Percentiles rank a stretch among this genome's conserved stretches.
Conservation (phyloP, 2,888 invertebrate species). For the Stegophylla sp. region DNA sequence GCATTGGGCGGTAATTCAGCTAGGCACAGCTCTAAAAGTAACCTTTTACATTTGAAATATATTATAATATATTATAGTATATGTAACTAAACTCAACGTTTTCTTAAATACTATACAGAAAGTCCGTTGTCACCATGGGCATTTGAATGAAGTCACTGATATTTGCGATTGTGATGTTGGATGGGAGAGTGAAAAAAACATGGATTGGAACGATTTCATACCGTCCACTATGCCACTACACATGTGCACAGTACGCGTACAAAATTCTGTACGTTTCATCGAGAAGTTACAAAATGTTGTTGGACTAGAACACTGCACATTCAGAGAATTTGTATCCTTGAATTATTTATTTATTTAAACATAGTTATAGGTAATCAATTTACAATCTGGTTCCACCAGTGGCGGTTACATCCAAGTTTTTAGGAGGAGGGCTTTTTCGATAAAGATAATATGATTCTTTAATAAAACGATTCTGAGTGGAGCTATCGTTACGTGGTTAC, state of each 20-base stretch:
- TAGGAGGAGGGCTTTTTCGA: no score
- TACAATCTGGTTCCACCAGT: no score
- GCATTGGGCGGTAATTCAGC: no score
- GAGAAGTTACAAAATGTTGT: background rate
- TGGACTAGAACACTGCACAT: background rate
- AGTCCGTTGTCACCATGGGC: slow-evolving; percentile 56
- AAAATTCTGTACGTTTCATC: background rate
- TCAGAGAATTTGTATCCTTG: slow-evolving; percentile 22
- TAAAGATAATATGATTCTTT: no score
- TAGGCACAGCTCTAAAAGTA: no score
- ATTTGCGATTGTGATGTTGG: slow-evolving; percentile 51
- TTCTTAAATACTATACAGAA: background rate
- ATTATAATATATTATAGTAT: background rate
- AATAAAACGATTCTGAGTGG: no score
- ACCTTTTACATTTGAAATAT: no score
- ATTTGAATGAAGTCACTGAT: background rate
- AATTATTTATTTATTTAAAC: no score
- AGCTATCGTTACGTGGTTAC: no score
- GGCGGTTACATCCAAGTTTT: no score
- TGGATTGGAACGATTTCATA: slow-evolving; percentile 33
- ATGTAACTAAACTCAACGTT: background rate
- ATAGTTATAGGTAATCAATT: no score
- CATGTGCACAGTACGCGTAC: slow-evolving; percentile 5
- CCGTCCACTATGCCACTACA: slow-evolving; percentile 26
- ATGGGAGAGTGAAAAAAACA: slow-evolving; percentile 40